Base-by-base conservation (phyloP, 2,888 invertebrate species). In the Aspidapion aeneum region DNA sequence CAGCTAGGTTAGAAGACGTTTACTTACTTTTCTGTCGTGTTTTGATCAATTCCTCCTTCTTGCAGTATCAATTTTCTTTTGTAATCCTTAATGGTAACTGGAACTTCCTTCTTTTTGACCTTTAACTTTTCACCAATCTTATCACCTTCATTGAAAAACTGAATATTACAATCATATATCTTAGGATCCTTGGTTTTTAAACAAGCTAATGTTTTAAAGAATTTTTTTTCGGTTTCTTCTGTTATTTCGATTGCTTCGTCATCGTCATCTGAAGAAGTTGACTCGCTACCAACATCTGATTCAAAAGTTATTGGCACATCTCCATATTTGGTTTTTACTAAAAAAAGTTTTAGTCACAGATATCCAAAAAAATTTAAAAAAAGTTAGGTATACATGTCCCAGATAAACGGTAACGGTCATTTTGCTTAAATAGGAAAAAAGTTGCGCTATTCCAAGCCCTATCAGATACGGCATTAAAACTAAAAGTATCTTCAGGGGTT, bases 121-220 rank as follows among this genome's bases (percentile, higher is more conserved):
- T 78, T 68, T 70, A 68, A 67, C 61, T 61, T 70, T 55, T 63
- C 60, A 20, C 61, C 60, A 16, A 50, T 55, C 19, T 58, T 61
- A 2, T 52, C 62, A 1, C 51, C 63, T 21, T 71, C 71, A 55
- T 74, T 70, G 80, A 94, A 96, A 74, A 93, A 94, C 60, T 83
- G 84, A 22, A 85, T 84, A 60, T 85, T 83, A 51, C 89, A 85
- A 74, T 96, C 88, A 79, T 98, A 98, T 67, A 97, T 96, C 70
- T 86, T 84, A 0, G 96, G 94, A 81, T 97, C 93, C 75, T 92
- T 93, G 55, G 87, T 91, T 77, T 96, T 97, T 55, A 98, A 79
- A 58, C 88, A 88, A 0, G 95, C 85, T 1, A 97, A 81, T 0
- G 96, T 91, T 79, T 91, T 91, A 54, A 94, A 87, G 79, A 98